phyloP scores from a whole-genome alignment of 2,888 invertebrate genomes.

The Disparrhopalites patrizii region DNA sequence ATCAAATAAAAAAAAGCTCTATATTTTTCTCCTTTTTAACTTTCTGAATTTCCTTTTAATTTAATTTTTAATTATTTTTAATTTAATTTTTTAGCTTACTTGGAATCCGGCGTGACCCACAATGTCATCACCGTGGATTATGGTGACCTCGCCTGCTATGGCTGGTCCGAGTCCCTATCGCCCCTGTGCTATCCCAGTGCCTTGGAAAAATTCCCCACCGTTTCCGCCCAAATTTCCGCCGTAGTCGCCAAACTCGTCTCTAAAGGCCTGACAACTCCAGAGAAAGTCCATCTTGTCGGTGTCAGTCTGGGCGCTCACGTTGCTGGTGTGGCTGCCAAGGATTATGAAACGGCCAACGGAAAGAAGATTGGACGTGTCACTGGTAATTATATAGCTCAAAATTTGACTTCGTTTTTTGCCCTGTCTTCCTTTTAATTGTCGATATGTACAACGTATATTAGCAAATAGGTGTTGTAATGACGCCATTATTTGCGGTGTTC shows the following conservation, averaged over 20 bases:
- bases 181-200: slow-evolving; percentile 19
- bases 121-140: slow-evolving; percentile 21
- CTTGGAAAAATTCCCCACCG: not conserved
- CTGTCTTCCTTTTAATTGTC: too few species aligned
- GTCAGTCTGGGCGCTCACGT: slow-evolving; percentile 33
- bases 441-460: too few species aligned
- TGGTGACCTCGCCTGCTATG: not conserved
- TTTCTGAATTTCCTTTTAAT: not conserved
- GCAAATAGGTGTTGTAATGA: too few species aligned
- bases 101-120: not conserved
- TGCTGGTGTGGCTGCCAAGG: slow-evolving; percentile 29
- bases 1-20: too few species aligned
- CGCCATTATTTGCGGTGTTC: too few species aligned
- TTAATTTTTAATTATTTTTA: not conserved
- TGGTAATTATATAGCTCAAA: too few species aligned
- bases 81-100: slow-evolving; percentile 8
- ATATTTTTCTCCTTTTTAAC: too few species aligned
- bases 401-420: too few species aligned
- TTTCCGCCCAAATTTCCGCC: not conserved
- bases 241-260: not conserved
- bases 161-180: not conserved
- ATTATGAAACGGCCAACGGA: slow-evolving; percentile 14
- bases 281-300: slow-evolving; percentile 30
- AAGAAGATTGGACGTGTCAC: slow-evolving; percentile 24
- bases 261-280: not conserved